phyloP scores from a whole-genome alignment of 2,797 vertebrate species.

The Myripristis jacobus region DNA sequence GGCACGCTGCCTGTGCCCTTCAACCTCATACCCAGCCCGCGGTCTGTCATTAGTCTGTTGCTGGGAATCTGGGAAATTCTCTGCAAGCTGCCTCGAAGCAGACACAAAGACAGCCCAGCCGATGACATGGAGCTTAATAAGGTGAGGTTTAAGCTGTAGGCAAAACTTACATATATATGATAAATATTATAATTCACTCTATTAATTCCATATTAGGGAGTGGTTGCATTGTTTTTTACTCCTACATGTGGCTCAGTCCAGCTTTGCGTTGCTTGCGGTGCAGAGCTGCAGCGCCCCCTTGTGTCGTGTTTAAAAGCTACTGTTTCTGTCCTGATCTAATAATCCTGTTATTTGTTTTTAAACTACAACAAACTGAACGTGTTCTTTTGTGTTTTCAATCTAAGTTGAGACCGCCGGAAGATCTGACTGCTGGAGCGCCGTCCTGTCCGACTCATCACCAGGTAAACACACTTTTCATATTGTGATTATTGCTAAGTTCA shows the following conservation, averaged over 20 bases:
- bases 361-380: not conserved
- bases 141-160: constrained; percentile 52
- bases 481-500: not conserved
- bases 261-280: not conserved
- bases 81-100: constrained; percentile 35
- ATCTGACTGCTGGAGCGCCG: constrained; percentile 82
- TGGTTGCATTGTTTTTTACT: no score
- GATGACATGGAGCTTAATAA: constrained; percentile 73
- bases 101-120: constrained; percentile 49
- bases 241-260: no score
- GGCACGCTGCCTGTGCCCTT: constrained; percentile 94
- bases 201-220: not conserved
- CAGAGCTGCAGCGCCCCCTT: constrained; percentile 11
- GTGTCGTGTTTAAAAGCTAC: constrained; percentile 35
- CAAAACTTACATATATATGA: not conserved
- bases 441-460: constrained; percentile 87
- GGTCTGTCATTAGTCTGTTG: constrained; percentile 81
- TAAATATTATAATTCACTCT: not conserved
- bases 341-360: not conserved
- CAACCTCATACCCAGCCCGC: constrained; percentile 93
- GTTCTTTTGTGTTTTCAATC: constrained; percentile 7
- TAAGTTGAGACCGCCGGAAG: constrained; percentile 86
- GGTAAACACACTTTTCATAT: constrained; percentile 80
- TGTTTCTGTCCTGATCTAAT: not conserved
- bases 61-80: constrained; percentile 57